Base-by-base conservation (phyloP, 2,797 vertebrate species). In the Melanotaenia boesemani region DNA sequence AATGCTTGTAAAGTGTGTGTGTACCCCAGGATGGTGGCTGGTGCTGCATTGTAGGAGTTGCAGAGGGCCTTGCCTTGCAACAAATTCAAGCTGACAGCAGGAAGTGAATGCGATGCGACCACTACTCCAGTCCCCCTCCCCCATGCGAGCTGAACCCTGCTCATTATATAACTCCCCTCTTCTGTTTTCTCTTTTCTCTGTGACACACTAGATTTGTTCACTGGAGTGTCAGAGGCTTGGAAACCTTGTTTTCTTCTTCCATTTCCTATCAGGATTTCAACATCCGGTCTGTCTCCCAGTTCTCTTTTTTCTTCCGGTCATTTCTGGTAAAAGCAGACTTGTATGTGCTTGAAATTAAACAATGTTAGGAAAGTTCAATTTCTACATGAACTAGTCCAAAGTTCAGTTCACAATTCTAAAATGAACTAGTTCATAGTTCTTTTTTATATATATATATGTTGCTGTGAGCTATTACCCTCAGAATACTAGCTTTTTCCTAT, bases 11-110 rank as follows among this genome's bases (percentile, higher is more conserved):
- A 71, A 44, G 74, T 63, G 73, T 74, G 76, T 71, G 72, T 63
- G 62, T 41, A 59, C 10, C 37, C 37, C 56, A 3, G 67, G 74
- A 55, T 56, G 75, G 61, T 46, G 75, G 65, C 71, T 11, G 61
- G 72, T 72, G 68, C 72, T 39, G 74, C 80, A 84, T 84, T 85
- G 77, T 85, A 58, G 86, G 88, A 87, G 76, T 81, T 77, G 85
- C 81, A 81, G 81, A 73, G 70, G 76, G 81, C 79, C 65, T 72
- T 84, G 82, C 84, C 75, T 82, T 88, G 84, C 86, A 86, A 87
- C 80, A 92, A 92, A 92, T 92, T 86, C 75, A 87, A 67, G 82
- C 75, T 90, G 91, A 92, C 91, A 93, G 88, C 88, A 90, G 84
- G 84, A 90, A 89, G 84, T 90, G 82, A 81, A 77, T 81, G 87